Evolutionary conservation across 2,113 vertebrate species (phyloP).

Genomic region (Urocolius indicus): DNA sequence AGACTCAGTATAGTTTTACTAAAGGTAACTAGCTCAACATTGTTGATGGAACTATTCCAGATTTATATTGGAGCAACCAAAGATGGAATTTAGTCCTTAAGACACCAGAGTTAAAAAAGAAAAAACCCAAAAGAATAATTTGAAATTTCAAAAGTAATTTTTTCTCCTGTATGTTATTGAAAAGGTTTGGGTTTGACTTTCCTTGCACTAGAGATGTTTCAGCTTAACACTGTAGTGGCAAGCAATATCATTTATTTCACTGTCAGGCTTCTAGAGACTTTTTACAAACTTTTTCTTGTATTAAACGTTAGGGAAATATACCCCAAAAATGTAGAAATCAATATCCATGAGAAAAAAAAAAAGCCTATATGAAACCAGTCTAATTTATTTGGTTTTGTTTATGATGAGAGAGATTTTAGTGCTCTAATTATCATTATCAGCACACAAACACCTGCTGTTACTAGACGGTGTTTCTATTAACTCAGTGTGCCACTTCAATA

Average conservation of each 20-base stretch:
- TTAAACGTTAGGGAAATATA: not conserved
- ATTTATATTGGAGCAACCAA: not conserved
- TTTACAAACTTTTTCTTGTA: not conserved
- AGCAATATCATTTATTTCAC: not conserved
- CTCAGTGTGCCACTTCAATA: constrained; percentile 31
- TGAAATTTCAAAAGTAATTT: not conserved
- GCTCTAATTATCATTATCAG: constrained; percentile 62
- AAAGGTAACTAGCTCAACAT: not conserved
- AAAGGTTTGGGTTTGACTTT: not conserved
- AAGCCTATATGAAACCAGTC: not conserved
- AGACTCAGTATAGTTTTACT: not conserved
- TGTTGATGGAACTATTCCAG: not conserved
- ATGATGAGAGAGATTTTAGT: constrained; percentile 20
- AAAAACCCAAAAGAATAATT: not conserved
- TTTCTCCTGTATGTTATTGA: not conserved
- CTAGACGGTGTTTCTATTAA: constrained; percentile 29
- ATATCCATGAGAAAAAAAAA: not conserved
- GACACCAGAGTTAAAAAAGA: not conserved
- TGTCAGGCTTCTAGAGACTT: not conserved
- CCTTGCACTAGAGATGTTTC: not conserved
- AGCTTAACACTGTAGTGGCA: not conserved
- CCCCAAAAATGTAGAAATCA: not conserved
- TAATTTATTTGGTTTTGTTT: constrained; percentile 32
- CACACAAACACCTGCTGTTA: constrained; percentile 52
- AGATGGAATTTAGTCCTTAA: not conserved